A percentile compares a stretch with the other conserved stretches of the same genome.
These are phyloP conservation scores for Drosophila parabipectinata DNA, from an alignment of 1,140 invertebrate species.

Conservation along the genomic window DNA sequence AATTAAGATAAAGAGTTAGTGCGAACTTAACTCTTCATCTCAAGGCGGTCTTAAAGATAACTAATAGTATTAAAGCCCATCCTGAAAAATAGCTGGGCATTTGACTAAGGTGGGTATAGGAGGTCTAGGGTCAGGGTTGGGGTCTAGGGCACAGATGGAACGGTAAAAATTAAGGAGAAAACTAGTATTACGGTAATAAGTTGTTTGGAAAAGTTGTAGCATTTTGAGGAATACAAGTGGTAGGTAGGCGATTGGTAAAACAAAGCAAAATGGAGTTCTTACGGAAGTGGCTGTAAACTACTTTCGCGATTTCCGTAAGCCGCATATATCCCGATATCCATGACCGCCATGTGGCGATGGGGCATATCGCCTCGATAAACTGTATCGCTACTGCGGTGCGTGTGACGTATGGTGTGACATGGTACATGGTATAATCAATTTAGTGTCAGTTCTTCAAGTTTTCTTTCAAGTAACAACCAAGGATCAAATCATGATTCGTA, in stretches of 20 bases:
- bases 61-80: too few relatives aligned
- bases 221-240: slow-evolving; percentile 28
- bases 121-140: slow-evolving; percentile 1
- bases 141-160: slow-evolving; percentile 27
- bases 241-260: slow-evolving; percentile 26
- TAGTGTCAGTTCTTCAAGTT: slow-evolving; percentile 18
- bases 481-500: slow-evolving; percentile 14
- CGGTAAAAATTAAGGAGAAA: slow-evolving; percentile 14
- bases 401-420: slow-evolving; percentile 33
- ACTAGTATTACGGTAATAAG: slow-evolving; percentile 25
- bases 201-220: slow-evolving; percentile 17
- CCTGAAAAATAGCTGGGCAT: too few relatives aligned
- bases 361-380: slow-evolving; percentile 88
- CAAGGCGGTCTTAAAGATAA: too few relatives aligned
- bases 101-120: not conserved
- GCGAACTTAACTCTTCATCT: too few relatives aligned
- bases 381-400: slow-evolving; percentile 67
- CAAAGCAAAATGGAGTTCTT: slow-evolving; percentile 52
- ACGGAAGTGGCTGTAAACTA: slow-evolving; percentile 64
- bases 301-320: slow-evolving; percentile 63
- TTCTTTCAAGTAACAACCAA: slow-evolving; percentile 1
- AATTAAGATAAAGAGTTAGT: too few relatives aligned
- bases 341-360: slow-evolving; percentile 63
- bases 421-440: slow-evolving; percentile 28
- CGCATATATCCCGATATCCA: slow-evolving; percentile 62